Percentiles rank a stretch among this genome's conserved stretches.
These are phyloP conservation scores for Barbus barbus DNA, from an alignment of 2,113 vertebrate genomes.

Conservation along the genomic window DNA sequence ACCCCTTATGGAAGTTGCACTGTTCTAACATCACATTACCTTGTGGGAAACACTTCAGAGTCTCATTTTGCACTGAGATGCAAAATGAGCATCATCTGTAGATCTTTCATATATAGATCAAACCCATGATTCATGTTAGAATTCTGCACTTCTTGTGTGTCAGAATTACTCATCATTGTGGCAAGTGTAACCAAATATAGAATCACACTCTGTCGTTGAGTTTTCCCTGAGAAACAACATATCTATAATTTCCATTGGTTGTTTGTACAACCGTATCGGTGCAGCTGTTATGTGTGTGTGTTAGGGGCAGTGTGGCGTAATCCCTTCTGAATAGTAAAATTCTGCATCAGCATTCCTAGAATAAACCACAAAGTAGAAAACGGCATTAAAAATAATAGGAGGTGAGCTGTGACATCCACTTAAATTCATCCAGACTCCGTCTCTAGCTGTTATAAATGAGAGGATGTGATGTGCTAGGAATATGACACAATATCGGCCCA, in stretches of 20 bases:
- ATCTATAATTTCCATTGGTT: neutral
- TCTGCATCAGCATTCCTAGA: slow-evolving; percentile 35
- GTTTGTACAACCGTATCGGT: neutral
- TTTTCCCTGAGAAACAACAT: neutral
- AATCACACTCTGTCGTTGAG: neutral
- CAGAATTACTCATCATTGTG: neutral
- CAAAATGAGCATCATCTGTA: neutral
- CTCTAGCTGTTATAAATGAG: slow-evolving; percentile 17
- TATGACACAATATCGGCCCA: slow-evolving; percentile 4
- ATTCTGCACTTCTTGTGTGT: neutral
- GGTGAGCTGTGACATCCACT: slow-evolving; percentile 10
- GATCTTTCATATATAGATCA: neutral
- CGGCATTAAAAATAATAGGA: slow-evolving; percentile 3
- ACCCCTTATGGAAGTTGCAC: too few species aligned
- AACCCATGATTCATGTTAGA: neutral
- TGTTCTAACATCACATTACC: too few species aligned
- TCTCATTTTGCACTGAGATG: neutral
- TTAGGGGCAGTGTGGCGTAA: neutral
- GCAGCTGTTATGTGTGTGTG: slow-evolving; percentile 26
- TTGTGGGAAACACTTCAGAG: neutral
- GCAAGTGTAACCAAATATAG: slow-evolving; percentile 11
- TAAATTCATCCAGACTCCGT: slow-evolving; percentile 1
- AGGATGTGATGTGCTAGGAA: slow-evolving; percentile 11
- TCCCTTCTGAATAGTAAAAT: slow-evolving; percentile 14
- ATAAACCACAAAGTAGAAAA: slow-evolving; percentile 17